A percentile compares a stretch with the other conserved stretches of the same genome.
Evolutionary conservation across 2,113 vertebrate species (phyloP).

Genomic region (Mus pahari): DNA sequence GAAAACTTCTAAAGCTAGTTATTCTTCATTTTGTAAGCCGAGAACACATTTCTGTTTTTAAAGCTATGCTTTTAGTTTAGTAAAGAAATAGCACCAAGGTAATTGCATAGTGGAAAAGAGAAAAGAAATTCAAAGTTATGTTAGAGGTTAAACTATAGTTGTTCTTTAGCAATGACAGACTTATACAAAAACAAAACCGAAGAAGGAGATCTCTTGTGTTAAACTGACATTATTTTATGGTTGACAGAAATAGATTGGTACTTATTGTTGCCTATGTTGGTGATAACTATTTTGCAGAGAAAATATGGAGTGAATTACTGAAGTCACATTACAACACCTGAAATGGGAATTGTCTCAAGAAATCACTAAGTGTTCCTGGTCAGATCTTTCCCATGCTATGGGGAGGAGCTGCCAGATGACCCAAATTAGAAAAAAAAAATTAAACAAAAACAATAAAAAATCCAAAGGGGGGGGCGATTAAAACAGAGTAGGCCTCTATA

Average conservation of each 20-base stretch:
- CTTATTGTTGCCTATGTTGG: not conserved
- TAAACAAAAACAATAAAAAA: too few relatives aligned
- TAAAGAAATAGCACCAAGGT: not conserved
- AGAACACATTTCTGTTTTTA: conserved; percentile 39
- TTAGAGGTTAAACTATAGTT: not conserved
- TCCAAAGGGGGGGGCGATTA: not conserved
- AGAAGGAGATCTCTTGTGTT: not conserved
- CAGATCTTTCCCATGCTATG: not conserved
- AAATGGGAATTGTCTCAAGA: not conserved
- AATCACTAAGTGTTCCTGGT: not conserved
- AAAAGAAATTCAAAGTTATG: not conserved
- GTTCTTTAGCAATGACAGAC: not conserved
- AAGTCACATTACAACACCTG: not conserved
- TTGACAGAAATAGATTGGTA: not conserved
- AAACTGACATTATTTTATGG: not conserved
- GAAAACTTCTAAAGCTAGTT: conserved; percentile 25
- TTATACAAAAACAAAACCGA: not conserved
- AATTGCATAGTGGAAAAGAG: not conserved
- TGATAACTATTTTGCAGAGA: not conserved
- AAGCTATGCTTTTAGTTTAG: not conserved
- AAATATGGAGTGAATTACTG: not conserved
- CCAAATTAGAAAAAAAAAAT: not conserved
- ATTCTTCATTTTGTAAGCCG: conserved; percentile 36
- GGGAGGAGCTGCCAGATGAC: not conserved
- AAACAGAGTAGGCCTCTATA: not conserved